Conservation (phyloP, 2,888 invertebrate species). For the Mimas tiliae region DNA sequence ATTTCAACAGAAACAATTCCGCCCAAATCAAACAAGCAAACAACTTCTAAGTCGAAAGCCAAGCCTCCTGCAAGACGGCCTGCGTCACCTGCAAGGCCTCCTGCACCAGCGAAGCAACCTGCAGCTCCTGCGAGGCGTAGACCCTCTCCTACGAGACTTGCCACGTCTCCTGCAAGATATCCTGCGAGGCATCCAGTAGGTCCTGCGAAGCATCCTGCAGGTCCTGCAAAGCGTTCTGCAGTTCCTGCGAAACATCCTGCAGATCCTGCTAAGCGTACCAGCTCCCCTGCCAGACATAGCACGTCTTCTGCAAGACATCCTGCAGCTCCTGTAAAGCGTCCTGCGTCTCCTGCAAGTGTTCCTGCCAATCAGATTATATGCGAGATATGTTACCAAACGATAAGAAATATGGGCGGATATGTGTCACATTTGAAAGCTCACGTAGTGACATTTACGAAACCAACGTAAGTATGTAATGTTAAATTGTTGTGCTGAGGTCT, state of each 20-base stretch:
- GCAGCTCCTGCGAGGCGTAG: too few species aligned
- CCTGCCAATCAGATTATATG: neutral
- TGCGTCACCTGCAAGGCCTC: neutral
- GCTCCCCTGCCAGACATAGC: too few species aligned
- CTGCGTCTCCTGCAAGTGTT: neutral
- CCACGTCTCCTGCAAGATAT: neutral
- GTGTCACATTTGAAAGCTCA: slow-evolving; percentile 42
- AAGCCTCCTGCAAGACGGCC: neutral
- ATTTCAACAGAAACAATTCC: slow-evolving; percentile 23
- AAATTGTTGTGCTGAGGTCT: too few species aligned
- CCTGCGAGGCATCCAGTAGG: neutral
- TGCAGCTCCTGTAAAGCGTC: neutral
- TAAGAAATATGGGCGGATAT: neutral
- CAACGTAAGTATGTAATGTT: slow-evolving; percentile 41
- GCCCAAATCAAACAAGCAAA: neutral
- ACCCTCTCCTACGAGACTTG: too few species aligned
- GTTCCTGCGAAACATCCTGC: neutral
- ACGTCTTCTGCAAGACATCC: neutral
- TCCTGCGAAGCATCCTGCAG: neutral
- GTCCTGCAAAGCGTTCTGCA: neutral
- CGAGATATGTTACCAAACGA: neutral
- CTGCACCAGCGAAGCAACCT: neutral
- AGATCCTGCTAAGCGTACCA: too few species aligned
- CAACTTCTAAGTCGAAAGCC: neutral
- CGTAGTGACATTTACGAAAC: slow-evolving; percentile 39